A percentile compares a stretch with the other conserved stretches of the same genome.
Conservation (phyloP, 2,797 vertebrate genomes). For the Xiphorhynchus erythropygius region DNA sequence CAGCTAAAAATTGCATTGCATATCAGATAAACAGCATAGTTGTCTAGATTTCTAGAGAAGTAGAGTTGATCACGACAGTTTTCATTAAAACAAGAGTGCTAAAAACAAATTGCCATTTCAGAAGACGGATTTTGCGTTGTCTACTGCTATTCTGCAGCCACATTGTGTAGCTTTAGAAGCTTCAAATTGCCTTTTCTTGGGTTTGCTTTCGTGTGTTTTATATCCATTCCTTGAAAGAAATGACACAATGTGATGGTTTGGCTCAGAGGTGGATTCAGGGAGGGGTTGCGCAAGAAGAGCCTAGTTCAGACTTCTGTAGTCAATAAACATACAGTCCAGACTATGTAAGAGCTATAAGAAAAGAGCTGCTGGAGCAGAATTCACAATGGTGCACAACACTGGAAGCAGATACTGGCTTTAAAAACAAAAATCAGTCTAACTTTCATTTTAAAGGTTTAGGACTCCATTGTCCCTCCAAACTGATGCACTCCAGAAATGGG, state of each 20-base stretch:
- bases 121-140: slow-evolving; percentile 13
- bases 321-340: neutral
- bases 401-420: neutral
- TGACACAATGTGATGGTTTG: neutral
- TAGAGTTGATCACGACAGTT: slow-evolving; percentile 41
- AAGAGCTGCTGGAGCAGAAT: neutral
- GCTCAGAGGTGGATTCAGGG: neutral
- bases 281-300: neutral
- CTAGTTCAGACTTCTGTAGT: neutral
- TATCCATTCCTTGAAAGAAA: neutral
- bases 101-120: slow-evolving; percentile 46
- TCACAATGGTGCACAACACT: neutral
- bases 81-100: slow-evolving; percentile 45
- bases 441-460: neutral
- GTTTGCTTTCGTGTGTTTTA: neutral
- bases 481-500: neutral
- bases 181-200: slow-evolving; percentile 29
- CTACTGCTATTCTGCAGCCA: neutral
- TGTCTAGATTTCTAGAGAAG: slow-evolving; percentile 21
- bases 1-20: slow-evolving; percentile 32
- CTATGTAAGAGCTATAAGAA: neutral
- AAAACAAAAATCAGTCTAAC: neutral
- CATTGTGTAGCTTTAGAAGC: neutral
- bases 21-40: slow-evolving; percentile 11
- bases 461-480: neutral